Percentiles rank a stretch among this genome's conserved stretches.
Conservation (phyloP, 2,113 vertebrate genomes). For the Pontoporia blainvillei region DNA sequence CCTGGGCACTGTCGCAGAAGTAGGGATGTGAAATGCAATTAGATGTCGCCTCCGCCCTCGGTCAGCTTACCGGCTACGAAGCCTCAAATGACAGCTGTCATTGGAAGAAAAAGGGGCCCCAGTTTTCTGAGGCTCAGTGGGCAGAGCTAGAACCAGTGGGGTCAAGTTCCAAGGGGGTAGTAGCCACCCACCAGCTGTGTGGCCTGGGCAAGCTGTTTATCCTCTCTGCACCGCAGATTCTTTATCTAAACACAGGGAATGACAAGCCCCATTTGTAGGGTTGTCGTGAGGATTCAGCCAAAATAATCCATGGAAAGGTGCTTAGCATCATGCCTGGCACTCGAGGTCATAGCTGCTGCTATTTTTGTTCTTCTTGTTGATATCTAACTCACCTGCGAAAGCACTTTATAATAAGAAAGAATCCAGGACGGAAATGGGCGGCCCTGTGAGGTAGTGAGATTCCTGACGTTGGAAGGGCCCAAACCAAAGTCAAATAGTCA, state of each 20-base stretch:
- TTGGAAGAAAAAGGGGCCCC: background rate
- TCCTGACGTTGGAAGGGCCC: background rate
- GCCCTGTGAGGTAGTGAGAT: background rate
- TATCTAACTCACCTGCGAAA: background rate
- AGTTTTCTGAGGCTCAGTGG: background rate
- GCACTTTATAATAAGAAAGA: background rate
- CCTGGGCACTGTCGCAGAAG: fast-evolving
- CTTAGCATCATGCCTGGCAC: background rate
- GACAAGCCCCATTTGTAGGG: no score
- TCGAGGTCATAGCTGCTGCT: background rate
- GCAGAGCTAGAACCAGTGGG: background rate
- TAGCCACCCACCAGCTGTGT: background rate
- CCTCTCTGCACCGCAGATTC: background rate
- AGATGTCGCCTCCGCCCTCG: background rate
- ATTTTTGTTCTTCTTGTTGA: background rate
- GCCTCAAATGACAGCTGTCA: background rate
- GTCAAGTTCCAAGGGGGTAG: background rate
- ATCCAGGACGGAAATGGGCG: background rate
- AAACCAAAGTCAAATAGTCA: background rate
- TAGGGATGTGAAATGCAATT: background rate
- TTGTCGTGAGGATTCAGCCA: background rate
- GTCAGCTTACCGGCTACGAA: background rate
- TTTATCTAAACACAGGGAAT: no score
- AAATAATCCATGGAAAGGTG: background rate
- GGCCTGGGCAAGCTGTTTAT: background rate